A percentile compares a stretch with the other conserved stretches of the same genome.
Conservation (phyloP, 1,140 invertebrate species). For the honey bee (Apis mellifera) region Amel_HAv3.1 CM009935.2:9859501-9860000, state of each 20-base stretch:
- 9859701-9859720: conserved; percentile 18
- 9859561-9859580: background rate
- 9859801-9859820: conserved; percentile 27
- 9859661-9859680: conserved; percentile 19
- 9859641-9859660: conserved; percentile 35
- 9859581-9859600: background rate
- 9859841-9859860: conserved; percentile 39
- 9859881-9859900: conserved; percentile 12
- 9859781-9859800: conserved; percentile 36
- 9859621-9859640: conserved; percentile 42
- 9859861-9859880: background rate
- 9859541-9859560: background rate
- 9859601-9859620: conserved; percentile 21
- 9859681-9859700: background rate
- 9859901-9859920: background rate
- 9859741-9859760: conserved; percentile 20
- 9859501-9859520: conserved; percentile 18
- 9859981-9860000: background rate
- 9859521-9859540: background rate
- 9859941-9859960: background rate
- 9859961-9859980: background rate
- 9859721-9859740: conserved; percentile 8
- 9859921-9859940: background rate
- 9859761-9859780: conserved; percentile 42
- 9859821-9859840: conserved; percentile 4